A percentile compares a stretch with the other conserved stretches of the same genome.
Conservation (phyloP, 2,797 vertebrate genomes). For the Salmo trutta region DNA sequence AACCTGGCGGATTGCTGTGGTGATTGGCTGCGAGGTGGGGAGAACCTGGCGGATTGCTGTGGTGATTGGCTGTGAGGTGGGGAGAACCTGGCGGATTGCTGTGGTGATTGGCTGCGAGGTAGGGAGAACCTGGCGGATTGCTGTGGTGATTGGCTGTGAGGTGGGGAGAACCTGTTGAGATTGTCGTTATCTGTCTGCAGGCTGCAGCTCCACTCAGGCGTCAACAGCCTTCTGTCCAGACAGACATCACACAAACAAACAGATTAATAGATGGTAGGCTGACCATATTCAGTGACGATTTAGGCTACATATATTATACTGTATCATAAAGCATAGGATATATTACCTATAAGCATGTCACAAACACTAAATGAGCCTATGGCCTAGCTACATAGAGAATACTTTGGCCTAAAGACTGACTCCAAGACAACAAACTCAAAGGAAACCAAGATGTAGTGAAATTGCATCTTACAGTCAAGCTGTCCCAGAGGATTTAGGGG, state of each 20-base stretch:
- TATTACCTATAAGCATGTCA: not conserved
- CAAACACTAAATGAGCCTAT: no score
- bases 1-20: no score
- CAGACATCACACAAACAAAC: not conserved
- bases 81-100: not conserved
- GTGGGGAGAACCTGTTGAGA: not conserved
- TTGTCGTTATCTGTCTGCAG: not conserved
- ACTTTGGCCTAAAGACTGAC: not conserved
- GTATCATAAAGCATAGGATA: not conserved
- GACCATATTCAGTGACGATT: not conserved
- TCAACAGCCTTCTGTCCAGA: not conserved
- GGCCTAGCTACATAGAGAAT: not conserved
- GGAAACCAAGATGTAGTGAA: not conserved
- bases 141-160: not conserved
- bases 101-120: not conserved
- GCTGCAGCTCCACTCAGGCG: not conserved
- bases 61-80: not conserved
- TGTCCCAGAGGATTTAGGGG: slow-evolving; percentile 73
- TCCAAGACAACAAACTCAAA: not conserved
- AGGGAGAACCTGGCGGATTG: not conserved
- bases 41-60: no score
- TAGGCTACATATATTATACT: not conserved
- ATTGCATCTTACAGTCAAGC: not conserved
- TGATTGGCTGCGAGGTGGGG: no score
- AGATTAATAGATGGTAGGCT: not conserved